Conservation (phyloP, 2,113 vertebrate species). For the Camelus dromedarius region DNA sequence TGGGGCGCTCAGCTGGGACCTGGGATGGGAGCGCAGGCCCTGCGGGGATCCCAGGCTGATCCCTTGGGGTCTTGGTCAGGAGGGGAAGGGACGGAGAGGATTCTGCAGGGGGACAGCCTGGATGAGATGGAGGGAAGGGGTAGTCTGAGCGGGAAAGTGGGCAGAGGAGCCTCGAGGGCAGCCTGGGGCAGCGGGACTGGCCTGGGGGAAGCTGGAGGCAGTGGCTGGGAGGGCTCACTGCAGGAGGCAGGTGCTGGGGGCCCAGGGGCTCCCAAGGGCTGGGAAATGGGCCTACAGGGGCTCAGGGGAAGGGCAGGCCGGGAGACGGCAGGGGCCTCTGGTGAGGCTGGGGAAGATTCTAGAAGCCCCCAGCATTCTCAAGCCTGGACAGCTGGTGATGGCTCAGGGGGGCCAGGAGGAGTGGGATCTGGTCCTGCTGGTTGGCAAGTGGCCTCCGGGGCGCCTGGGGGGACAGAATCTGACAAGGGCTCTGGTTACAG, state of each 20-base stretch:
- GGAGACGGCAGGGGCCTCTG: not conserved
- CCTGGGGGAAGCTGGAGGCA: not conserved
- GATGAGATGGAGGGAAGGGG: not conserved
- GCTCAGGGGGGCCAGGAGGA: not conserved
- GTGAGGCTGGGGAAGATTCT: not conserved
- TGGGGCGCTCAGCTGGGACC: not conserved
- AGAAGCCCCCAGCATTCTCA: not conserved
- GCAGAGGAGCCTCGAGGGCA: not conserved
- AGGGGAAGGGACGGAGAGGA: not conserved
- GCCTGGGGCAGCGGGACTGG: fast-evolving
- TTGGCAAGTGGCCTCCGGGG: not conserved
- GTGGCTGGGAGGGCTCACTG: not conserved
- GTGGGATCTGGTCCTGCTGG: not conserved
- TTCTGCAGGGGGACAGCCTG: not conserved
- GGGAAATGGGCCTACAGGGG: not conserved
- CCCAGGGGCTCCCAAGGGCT: not conserved
- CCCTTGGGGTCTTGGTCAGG: not conserved
- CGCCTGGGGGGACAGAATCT: not conserved
- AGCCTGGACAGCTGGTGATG: not conserved
- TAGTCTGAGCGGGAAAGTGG: not conserved
- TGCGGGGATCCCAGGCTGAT: not conserved
- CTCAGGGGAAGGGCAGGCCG: not conserved
- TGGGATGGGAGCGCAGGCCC: not conserved
- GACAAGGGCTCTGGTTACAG: not conserved
- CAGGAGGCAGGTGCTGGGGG: not conserved